phyloP scores from a whole-genome alignment of 2,888 invertebrate genomes.

The Diplazon laetatorius region DNA sequence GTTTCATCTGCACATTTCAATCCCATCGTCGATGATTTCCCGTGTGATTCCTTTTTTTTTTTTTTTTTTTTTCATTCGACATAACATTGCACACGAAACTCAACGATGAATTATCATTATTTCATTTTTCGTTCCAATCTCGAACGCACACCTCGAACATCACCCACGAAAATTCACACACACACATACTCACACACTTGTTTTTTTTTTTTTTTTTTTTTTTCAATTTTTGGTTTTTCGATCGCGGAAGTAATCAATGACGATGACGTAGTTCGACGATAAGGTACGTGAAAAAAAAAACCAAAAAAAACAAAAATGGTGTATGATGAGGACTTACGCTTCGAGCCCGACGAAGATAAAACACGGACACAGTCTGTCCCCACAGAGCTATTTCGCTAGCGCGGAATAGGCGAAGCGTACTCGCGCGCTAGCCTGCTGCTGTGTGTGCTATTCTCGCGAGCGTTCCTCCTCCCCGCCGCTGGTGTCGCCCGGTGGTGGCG shows the following conservation, averaged over 20 bases:
- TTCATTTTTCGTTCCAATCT: no score
- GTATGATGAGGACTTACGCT: constrained; percentile 77
- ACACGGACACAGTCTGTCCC: constrained; percentile 79
- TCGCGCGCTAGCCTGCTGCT: constrained; percentile 68
- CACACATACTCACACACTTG: constrained; percentile 44
- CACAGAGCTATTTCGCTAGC: constrained; percentile 81
- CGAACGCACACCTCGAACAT: no score
- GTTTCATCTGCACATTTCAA: neutral
- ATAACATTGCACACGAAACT: neutral
- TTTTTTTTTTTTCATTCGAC: neutral
- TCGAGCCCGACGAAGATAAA: constrained; percentile 79
- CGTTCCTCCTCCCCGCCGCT: constrained; percentile 79
- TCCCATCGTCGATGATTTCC: neutral
- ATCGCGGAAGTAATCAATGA: neutral
- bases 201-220: constrained; percentile 12
- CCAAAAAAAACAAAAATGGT: no score
- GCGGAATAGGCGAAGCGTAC: constrained; percentile 80
- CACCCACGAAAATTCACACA: no score
- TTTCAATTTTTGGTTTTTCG: constrained; percentile 22
- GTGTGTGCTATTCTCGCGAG: constrained; percentile 78
- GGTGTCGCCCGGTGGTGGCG: constrained; percentile 37
- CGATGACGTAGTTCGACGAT: neutral
- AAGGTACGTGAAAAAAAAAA: neutral
- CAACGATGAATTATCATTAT: constrained; percentile 48
- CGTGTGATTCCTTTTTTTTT: neutral